phyloP scores from a whole-genome alignment of 2,113 vertebrate species.

The Eudyptes chrysolophus region DNA sequence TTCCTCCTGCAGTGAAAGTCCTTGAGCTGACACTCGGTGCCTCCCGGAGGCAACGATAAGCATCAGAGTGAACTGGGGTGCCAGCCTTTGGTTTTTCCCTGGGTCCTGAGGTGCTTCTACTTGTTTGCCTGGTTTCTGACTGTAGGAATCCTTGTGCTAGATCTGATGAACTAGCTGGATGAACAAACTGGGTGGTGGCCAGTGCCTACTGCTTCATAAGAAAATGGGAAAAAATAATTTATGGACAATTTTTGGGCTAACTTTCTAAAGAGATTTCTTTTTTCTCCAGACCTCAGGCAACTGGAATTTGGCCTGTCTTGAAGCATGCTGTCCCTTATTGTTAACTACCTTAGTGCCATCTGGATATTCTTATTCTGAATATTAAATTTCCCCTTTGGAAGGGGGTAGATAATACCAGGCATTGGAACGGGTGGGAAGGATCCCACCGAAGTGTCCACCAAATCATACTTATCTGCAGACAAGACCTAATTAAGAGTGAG shows the following conservation, averaged over 20 bases:
- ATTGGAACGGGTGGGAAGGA: neutral
- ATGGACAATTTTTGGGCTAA: neutral
- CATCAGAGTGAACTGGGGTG: neutral
- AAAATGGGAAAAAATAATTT: neutral
- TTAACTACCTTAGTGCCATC: slow-evolving; percentile 35
- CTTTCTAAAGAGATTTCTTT: slow-evolving; percentile 16
- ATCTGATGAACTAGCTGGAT: neutral
- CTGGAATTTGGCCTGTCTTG: neutral
- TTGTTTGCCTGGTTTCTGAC: slow-evolving; percentile 5
- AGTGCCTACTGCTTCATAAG: neutral
- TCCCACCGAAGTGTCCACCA: neutral
- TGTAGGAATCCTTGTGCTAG: neutral
- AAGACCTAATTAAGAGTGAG: neutral
- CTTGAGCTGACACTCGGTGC: neutral
- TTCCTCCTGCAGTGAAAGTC: neutral
- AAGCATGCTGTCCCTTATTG: neutral
- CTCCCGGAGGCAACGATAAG: neutral
- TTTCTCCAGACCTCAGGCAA: neutral
- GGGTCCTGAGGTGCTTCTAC: neutral
- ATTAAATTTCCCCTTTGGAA: neutral
- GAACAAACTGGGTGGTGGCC: neutral
- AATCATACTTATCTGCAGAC: neutral
- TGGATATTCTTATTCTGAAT: slow-evolving; percentile 13
- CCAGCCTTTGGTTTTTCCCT: neutral
- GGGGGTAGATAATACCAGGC: neutral